Conservation (phyloP, 30 jellyfish, hydroid and myxozoan genomes). For the Aurelia sp. region DNA sequence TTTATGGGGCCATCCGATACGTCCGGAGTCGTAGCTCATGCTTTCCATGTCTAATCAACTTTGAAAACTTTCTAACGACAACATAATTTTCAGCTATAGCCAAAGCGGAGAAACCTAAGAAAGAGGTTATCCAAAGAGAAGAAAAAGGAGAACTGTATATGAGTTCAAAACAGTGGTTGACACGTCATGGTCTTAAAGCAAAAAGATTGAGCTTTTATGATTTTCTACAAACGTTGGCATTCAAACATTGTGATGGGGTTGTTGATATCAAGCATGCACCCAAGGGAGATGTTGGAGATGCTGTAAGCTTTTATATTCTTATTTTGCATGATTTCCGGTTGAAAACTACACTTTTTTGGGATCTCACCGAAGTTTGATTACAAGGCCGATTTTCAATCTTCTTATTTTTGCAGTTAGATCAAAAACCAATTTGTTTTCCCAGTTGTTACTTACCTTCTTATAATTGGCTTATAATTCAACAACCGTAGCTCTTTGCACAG, state of each 20-base stretch:
- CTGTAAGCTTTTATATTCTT: constrained; percentile 15
- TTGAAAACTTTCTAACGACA: too few species aligned
- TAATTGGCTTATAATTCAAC: too few species aligned
- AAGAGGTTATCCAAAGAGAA: constrained; percentile 17
- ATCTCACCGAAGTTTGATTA: not conserved
- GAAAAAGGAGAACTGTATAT: constrained; percentile 76
- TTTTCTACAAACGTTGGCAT: constrained; percentile 74
- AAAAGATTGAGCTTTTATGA: constrained; percentile 68
- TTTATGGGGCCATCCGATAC: too few species aligned
- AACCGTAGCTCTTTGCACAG: too few species aligned
- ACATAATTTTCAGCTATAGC: constrained; percentile 38
- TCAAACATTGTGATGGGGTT: constrained; percentile 93
- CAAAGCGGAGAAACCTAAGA: constrained; percentile 46
- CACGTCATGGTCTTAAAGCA: constrained; percentile 80
- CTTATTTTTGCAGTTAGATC: too few species aligned
- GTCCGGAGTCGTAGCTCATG: too few species aligned
- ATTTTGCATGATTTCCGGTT: too few species aligned
- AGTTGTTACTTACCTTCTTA: too few species aligned
- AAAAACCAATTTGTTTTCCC: too few species aligned
- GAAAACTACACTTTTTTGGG: not conserved
- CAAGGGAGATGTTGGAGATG: constrained; percentile 50
- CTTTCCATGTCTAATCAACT: too few species aligned
- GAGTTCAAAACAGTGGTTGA: constrained; percentile 95
- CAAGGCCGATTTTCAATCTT: too few species aligned
- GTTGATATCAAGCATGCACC: constrained; percentile 77